Base-by-base conservation (phyloP, 2,888 invertebrate genomes). In the Hemaris fuciformis region DNA sequence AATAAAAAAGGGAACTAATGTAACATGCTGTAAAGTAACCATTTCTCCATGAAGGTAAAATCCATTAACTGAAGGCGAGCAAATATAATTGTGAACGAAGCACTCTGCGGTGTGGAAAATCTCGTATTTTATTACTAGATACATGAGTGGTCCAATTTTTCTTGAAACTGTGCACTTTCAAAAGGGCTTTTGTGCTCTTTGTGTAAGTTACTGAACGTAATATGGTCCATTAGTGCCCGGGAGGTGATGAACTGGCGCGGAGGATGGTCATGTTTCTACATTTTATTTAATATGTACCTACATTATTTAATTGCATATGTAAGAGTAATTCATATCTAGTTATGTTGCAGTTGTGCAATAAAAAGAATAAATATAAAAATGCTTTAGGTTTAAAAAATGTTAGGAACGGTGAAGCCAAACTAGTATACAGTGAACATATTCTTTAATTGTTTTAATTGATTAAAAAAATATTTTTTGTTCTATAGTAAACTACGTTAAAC, bases 161-260 rank as follows among this genome's bases (percentile, higher is more conserved):
- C 68, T 70, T 62, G 59, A 67, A 74, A 72, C 63, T 68, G 63
- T 70, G 63, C 65, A 66, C 67, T 71, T 65, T 62, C 64, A 62
- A 38, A 57, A 64, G 64, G 64, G 69, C 68, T 69, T 76, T 73
- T 71, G 72, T 68, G 65, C 58, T 70, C 68, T 64, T 73, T 75
- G 48, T 76, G 75, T 76, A 70, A 68, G 70, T 71, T 10, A 45
- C 64, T 66, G 59, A 41, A 66, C 64, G 68, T 75, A 74, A 66
- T 67, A 68, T 68, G 68, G 67, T 76, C 79, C 80, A 80, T 81
- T 81, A 79, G 73, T 61, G 66, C 43, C 20, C 62, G 42, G 62
- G 64, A 66, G 62, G 69, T 65, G 73, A 71, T 74, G 69, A 74
- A 77, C 73, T 71, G 73, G 70, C 69, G 62, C 60, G 46, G 59